Conservation (phyloP, 2,113 vertebrate species). For the Amazona guildingii region DNA sequence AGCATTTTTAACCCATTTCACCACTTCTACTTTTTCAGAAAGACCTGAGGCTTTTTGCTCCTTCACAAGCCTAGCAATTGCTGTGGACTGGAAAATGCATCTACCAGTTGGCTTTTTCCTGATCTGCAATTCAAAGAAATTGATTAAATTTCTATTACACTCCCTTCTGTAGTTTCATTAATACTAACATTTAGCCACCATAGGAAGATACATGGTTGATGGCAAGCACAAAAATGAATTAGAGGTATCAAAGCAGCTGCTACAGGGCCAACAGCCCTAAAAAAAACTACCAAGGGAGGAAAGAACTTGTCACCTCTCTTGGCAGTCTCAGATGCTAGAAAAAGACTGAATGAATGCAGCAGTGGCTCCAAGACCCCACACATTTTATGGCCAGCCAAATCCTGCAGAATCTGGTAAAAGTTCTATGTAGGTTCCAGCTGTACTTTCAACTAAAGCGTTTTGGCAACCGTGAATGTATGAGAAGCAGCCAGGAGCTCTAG, state of each 20-base stretch:
- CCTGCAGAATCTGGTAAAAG: slow-evolving; percentile 30
- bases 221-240: background rate
- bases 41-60: background rate
- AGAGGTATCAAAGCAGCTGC: background rate
- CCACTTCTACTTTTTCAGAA: background rate
- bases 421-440: background rate
- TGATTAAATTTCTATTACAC: background rate
- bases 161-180: background rate
- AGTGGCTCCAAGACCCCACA: slow-evolving; percentile 22
- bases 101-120: background rate
- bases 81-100: background rate
- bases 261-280: background rate
- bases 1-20: background rate
- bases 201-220: background rate
- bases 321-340: background rate
- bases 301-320: slow-evolving; percentile 49
- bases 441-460: background rate
- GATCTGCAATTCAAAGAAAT: background rate
- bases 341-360: background rate
- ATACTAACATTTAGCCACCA: background rate
- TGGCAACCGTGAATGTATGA: background rate
- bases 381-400: slow-evolving; percentile 28
- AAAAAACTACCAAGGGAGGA: background rate
- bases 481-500: background rate
- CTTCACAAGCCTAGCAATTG: background rate